Evolutionary conservation across 64 coral and sea anemone species (phyloP), one percentile per base, ranked within the genome.

Genomic region (Cladopsammia gracilis): DNA sequence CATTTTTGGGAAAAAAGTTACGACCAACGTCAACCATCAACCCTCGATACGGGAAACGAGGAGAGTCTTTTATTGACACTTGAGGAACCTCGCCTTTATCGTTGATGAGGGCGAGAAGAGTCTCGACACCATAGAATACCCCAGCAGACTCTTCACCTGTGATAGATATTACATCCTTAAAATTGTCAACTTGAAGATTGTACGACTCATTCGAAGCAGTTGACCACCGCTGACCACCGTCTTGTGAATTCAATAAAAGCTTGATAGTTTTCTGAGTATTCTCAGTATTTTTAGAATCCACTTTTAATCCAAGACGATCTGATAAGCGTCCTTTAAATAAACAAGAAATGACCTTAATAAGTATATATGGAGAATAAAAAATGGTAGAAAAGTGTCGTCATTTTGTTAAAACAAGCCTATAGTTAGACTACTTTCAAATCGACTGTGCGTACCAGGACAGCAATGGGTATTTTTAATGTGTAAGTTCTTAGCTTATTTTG

Each of bases 1-100:
- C 87, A 0, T 90, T 71, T 23, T 95, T 95, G 5, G 51, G 58
- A 10, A 90, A 58, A 75, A 95, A 90, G 58, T 95, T 95, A 0
- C 93, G 88, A 53, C 78, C 80, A 45, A 95, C 79, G 57, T 95
- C 93, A 26, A 95, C 43, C 22, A 90, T 88, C 87, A 95, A 70
- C 15, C 93, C 93, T 3, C 93, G 88, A 48, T 90, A 95, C 10
- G 43, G 45, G 10, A 90, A 95, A 73, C 93, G 89, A 34, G 93
- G 93, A 5, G 80, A 88, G 15, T 95, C 93, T 57, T 86, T 70
- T 45, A 95, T 79, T 45, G 79, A 73, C 25, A 95, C 77, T 8
- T 69, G 58, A 12, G 87, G 70, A 64, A 95, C 79, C 53, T 61
- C 26, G 71, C 93, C 87, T 19, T 45, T 19, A 16, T 23, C 74